These are phyloP conservation scores for Fragum whitleyi DNA, from an alignment of 2,888 invertebrate genomes.

Conservation along the genomic window DNA sequence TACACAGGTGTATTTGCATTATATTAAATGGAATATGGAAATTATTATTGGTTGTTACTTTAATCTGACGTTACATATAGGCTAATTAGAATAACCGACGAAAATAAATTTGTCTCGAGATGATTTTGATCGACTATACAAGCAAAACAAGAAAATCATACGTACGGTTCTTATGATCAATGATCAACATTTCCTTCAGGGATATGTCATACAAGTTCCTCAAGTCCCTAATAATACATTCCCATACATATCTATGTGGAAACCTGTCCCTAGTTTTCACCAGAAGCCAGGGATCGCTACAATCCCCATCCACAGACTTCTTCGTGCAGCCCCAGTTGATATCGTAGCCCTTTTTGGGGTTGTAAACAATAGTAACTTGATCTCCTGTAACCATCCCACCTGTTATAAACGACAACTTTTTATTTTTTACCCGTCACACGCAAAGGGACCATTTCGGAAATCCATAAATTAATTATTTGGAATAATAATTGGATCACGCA, in stretches of 20 bases:
- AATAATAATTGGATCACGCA: too few species aligned
- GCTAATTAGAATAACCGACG: too few species aligned
- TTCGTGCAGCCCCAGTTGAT: slow-evolving; percentile 13
- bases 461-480: too few species aligned
- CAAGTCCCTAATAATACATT: background rate
- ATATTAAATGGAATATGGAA: too few species aligned
- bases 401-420: background rate
- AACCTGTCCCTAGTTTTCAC: background rate
- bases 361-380: background rate
- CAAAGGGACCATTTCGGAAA: too few species aligned
- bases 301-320: background rate
- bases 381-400: background rate
- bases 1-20: too few species aligned
- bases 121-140: too few species aligned
- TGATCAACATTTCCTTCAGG: background rate
- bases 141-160: background rate
- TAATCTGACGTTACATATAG: too few species aligned
- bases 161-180: background rate
- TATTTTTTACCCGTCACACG: too few species aligned
- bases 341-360: slow-evolving; percentile 1
- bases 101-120: too few species aligned
- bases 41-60: too few species aligned
- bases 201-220: background rate
- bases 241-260: background rate
- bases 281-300: background rate